A percentile compares a stretch with the other conserved stretches of the same genome.
phyloP scores from a whole-genome alignment of 2,113 vertebrate species.

The Saguinus midas region DNA sequence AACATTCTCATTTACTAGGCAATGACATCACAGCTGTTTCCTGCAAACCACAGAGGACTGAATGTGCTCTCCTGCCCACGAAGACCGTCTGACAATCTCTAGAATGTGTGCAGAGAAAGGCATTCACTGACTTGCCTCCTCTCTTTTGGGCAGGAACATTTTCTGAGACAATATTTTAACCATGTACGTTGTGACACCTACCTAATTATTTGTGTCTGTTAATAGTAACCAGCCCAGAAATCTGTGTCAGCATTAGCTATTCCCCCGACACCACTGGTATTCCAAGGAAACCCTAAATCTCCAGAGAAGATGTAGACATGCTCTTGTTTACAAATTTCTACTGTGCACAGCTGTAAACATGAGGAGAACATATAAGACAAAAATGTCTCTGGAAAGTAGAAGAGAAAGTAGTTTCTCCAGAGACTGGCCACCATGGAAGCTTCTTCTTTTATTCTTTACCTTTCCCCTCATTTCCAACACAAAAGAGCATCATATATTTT shows the following conservation, averaged over 20 bases:
- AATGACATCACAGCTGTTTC: slow-evolving; percentile 2
- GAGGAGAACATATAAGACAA: neutral
- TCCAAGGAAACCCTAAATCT: neutral
- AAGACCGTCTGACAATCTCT: neutral
- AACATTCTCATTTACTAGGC: neutral
- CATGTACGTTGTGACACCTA: neutral
- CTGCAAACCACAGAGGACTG: neutral
- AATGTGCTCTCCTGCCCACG: neutral
- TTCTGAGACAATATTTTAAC: neutral
- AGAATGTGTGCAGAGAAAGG: neutral
- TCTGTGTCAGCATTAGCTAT: neutral
- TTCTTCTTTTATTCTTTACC: neutral
- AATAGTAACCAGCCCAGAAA: neutral
- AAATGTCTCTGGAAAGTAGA: neutral
- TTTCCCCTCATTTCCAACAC: neutral
- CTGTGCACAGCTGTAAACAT: neutral
- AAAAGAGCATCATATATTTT: neutral
- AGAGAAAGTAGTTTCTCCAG: neutral
- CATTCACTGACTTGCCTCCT: neutral
- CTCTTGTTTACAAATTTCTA: slow-evolving; percentile 4
- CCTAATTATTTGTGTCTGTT: neutral
- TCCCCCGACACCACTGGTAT: neutral
- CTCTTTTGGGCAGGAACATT: neutral
- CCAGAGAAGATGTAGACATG: neutral
- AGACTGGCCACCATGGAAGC: neutral